phyloP scores from a whole-genome alignment of 2,113 vertebrate genomes.

The Merops nubicus region DNA sequence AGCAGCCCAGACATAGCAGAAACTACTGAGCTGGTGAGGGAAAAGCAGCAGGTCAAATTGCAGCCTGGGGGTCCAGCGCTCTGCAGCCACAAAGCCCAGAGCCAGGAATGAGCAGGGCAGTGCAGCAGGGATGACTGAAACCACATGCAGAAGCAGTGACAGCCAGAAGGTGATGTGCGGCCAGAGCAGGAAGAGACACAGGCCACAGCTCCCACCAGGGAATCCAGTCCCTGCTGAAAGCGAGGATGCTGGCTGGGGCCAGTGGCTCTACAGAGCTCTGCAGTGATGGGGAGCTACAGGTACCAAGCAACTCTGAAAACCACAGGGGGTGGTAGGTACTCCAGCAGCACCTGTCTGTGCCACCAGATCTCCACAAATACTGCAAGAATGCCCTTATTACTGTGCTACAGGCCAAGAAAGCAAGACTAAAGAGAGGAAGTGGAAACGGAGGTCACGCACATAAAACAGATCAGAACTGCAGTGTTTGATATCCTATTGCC shows the following conservation, averaged over 20 bases:
- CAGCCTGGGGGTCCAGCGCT: background rate
- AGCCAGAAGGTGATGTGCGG: background rate
- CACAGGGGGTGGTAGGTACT: background rate
- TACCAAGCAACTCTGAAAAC: background rate
- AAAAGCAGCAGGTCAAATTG: background rate
- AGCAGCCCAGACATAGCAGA: background rate
- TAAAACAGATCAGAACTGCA: background rate
- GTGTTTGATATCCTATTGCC: background rate
- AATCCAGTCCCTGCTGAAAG: background rate
- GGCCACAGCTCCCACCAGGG: background rate
- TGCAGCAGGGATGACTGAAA: background rate
- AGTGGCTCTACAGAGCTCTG: background rate
- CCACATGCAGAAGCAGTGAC: background rate
- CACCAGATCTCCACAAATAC: background rate
- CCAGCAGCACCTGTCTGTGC: background rate
- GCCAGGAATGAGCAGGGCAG: background rate
- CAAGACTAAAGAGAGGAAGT: background rate
- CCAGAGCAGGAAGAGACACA: background rate
- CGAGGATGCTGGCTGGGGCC: background rate
- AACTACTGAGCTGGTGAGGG: background rate
- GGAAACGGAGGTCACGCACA: background rate
- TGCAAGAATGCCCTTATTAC: background rate
- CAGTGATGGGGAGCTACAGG: fast-evolving
- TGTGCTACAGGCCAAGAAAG: fast-evolving
- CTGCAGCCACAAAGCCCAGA: background rate